Evolutionary conservation across 2,113 vertebrate species (phyloP).

Genomic region (Merops nubicus): DNA sequence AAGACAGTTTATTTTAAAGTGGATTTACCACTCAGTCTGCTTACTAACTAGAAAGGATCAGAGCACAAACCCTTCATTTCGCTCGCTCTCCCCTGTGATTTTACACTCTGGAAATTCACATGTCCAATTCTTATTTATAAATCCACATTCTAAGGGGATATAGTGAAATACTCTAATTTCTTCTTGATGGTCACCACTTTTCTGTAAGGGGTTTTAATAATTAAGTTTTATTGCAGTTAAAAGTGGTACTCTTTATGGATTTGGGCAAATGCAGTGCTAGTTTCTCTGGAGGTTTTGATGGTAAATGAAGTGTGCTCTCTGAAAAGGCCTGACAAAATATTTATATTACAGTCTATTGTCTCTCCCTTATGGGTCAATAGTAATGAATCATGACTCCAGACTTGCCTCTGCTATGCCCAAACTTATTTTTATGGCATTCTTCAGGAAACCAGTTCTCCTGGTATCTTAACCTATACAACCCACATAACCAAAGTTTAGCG

Average conservation of each 20-base stretch:
- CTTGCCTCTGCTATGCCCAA: neutral
- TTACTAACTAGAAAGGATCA: neutral
- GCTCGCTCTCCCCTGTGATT: neutral
- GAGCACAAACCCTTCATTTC: neutral
- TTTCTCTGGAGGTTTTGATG: neutral
- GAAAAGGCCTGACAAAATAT: neutral
- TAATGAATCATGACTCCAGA: neutral
- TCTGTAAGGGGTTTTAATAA: neutral
- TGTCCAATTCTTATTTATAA: neutral
- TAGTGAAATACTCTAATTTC: neutral
- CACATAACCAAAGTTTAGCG: neutral
- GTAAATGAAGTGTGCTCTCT: neutral
- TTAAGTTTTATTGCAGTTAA: neutral
- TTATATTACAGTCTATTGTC: neutral
- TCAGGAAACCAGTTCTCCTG: neutral
- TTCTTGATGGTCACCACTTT: neutral
- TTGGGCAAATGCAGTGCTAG: neutral
- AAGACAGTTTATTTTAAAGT: neutral
- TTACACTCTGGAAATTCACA: neutral
- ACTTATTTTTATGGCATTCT: neutral
- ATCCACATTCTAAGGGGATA: neutral
- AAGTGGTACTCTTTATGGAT: neutral
- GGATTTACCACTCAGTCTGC: neutral
- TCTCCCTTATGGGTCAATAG: neutral
- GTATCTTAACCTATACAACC: too few species aligned